A percentile compares a stretch with the other conserved stretches of the same genome.
These are phyloP conservation scores for Vandiemenella viatica DNA, from an alignment of 2,888 invertebrate genomes.

Conservation along the genomic window DNA sequence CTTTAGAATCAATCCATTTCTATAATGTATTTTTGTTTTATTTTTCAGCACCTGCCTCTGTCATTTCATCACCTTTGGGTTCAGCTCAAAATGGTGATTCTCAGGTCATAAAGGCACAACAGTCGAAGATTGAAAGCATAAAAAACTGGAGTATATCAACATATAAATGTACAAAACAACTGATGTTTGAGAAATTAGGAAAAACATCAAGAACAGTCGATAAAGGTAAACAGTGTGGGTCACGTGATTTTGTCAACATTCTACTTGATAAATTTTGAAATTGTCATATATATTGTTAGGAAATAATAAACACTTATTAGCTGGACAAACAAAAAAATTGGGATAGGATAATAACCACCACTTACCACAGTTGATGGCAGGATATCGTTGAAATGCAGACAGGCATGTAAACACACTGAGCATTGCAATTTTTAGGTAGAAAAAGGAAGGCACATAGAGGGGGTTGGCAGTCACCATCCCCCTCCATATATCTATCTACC, in stretches of 20 bases:
- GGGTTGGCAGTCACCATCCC: too few relatives aligned
- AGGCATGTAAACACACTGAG: too few relatives aligned
- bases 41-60: slow-evolving; percentile 20
- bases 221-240: slow-evolving; percentile 42
- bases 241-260: background rate
- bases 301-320: too few relatives aligned
- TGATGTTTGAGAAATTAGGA: slow-evolving; percentile 90
- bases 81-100: slow-evolving; percentile 48
- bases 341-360: too few relatives aligned
- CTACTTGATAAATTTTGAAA: background rate
- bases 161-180: slow-evolving; percentile 93
- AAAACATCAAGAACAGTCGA: slow-evolving; percentile 84
- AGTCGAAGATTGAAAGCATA: slow-evolving; percentile 75
- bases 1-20: too few relatives aligned
- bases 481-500: too few relatives aligned
- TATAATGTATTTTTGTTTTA: too few relatives aligned
- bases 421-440: too few relatives aligned
- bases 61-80: slow-evolving; percentile 33
- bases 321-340: too few relatives aligned
- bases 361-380: too few relatives aligned
- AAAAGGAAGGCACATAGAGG: too few relatives aligned
- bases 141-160: slow-evolving; percentile 97
- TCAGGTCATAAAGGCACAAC: slow-evolving; percentile 40
- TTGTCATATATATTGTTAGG: background rate
- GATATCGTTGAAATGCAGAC: too few relatives aligned